Percentiles rank a stretch among this genome's conserved stretches.
Evolutionary conservation across 2,888 invertebrate genomes (phyloP).

Genomic region (Eilema griseolum): DNA sequence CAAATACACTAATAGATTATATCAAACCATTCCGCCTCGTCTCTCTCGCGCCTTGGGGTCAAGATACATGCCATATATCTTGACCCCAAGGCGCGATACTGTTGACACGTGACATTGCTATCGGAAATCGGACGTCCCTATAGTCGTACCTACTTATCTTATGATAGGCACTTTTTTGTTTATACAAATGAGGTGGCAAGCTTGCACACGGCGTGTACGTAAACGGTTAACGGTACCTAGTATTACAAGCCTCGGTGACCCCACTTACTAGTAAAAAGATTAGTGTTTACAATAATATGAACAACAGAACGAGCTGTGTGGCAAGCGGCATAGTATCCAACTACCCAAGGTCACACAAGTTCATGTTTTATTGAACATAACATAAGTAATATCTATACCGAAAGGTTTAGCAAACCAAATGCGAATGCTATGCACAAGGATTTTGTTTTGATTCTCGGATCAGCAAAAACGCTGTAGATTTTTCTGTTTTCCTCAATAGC

Average conservation of each 20-base stretch:
- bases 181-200: not conserved
- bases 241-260: not conserved
- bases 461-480: too few species aligned
- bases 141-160: not conserved
- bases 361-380: not conserved
- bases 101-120: not conserved
- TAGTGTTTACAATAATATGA: not conserved
- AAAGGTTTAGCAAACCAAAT: too few species aligned
- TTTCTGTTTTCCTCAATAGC: too few species aligned
- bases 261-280: not conserved
- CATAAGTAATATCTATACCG: not conserved
- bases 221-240: not conserved
- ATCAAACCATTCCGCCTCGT: too few species aligned
- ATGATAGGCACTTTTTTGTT: not conserved
- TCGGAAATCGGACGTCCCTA: not conserved
- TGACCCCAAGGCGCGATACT: not conserved
- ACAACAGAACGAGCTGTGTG: not conserved
- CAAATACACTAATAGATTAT: too few species aligned
- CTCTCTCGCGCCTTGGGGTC: too few species aligned
- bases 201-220: not conserved
- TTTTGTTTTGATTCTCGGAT: too few species aligned
- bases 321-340: not conserved
- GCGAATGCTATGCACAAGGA: too few species aligned
- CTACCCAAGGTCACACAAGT: not conserved
- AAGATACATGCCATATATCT: too few species aligned